phyloP scores from a whole-genome alignment of 2,888 invertebrate genomes.

The Diadegma fenestrale region DNA sequence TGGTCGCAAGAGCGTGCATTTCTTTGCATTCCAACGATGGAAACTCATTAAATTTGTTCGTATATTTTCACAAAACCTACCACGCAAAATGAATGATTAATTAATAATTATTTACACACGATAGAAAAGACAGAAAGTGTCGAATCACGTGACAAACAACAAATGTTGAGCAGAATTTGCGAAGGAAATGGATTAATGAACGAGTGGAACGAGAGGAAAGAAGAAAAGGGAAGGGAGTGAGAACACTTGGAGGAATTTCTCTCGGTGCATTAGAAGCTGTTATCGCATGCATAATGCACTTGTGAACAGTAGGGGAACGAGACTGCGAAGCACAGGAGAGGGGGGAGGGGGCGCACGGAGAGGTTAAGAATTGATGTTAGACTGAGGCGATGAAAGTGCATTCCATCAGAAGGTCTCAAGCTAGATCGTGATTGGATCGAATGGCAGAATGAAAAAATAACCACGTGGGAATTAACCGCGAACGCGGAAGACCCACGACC shows the following conservation, averaged over 20 bases:
- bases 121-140: neutral
- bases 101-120: neutral
- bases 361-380: constrained; percentile 12
- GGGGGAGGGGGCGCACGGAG: constrained; percentile 9
- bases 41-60: too few relatives aligned
- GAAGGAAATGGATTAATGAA: neutral
- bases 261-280: neutral
- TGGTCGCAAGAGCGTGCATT: too few relatives aligned
- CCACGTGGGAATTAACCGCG: constrained; percentile 60
- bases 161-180: neutral
- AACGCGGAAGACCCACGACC: constrained; percentile 57
- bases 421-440: constrained; percentile 61
- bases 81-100: neutral
- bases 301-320: constrained; percentile 11
- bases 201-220: neutral
- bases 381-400: constrained; percentile 63
- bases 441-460: constrained; percentile 43
- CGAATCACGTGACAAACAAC: too few relatives aligned
- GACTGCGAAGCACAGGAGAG: neutral
- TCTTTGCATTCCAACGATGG: too few relatives aligned
- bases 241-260: constrained; percentile 23
- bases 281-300: constrained; percentile 7
- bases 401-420: constrained; percentile 66
- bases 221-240: neutral
- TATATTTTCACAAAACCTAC: too few relatives aligned